Evolutionary conservation across 2,888 invertebrate genomes (phyloP), one percentile per base, ranked within the genome.

Genomic region (Tanytarsus gracilentus): DNA sequence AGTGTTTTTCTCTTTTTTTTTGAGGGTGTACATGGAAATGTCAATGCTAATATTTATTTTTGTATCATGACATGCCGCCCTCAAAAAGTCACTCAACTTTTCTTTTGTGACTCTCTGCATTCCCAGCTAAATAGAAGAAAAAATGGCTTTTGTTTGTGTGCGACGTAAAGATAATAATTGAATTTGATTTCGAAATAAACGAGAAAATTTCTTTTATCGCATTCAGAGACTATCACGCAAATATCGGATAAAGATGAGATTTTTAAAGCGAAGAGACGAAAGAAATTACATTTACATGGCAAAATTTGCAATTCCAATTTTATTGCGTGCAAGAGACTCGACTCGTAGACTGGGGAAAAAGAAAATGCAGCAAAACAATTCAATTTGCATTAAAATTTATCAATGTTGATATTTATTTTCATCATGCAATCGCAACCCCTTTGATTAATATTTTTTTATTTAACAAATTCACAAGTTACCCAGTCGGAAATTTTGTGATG

Each of bases 361-460:
- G 21, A 40, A 21, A 44, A 44, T 44, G 44, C 44, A 44, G 44
- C 44, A 44, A 44, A 23, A 11, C 44, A 44, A 44, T 44, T 44
- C 44, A 44, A 23, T 44, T 44, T 44, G 44, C 44, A 44, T 44
- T 44, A 44, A 23, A 44, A 44, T 44, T 18, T 44, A 44, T 23
- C 44, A 44, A 44, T 44, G 44, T 44, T 44, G 44, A 44, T 44
- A 44, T 44, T 44, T 44, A 44, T 44, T 44, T 44, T 44, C 23
- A 44, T 44, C 44, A 44, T 44, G 44, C 44, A 8, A 44, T 44
- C 3, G 11, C 21, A 44, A 44, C 44, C 44, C 44, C 44, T 44
- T 44, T 18, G n/a, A n/a, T n/a, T n/a, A 21, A 21, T 4, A 4
- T 23, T 44, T 14, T 23, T 21, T 33, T 33, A 33, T 14, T 33